phyloP scores from a whole-genome alignment of 2,113 vertebrate genomes.

The Paraplagusia blochii region DNA sequence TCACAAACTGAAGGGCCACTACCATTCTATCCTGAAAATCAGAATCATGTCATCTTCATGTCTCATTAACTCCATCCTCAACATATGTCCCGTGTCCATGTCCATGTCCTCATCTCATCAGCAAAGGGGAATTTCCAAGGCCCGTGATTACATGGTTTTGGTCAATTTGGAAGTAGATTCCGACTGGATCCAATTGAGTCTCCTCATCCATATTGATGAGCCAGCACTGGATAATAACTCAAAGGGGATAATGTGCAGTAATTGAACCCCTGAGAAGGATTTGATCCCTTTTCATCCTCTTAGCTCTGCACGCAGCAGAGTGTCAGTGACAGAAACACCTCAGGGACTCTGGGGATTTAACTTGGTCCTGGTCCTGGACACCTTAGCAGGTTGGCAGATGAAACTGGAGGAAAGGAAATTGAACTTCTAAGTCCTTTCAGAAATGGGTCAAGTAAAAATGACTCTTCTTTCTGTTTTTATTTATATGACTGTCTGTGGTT shows the following conservation, averaged over 20 bases:
- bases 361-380: slow-evolving; percentile 39
- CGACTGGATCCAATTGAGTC: neutral
- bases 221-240: slow-evolving; percentile 46
- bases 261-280: slow-evolving; percentile 45
- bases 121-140: neutral
- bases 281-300: slow-evolving; percentile 34
- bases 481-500: neutral
- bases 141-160: too few relatives aligned
- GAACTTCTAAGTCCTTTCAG: slow-evolving; percentile 21
- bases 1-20: too few relatives aligned
- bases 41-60: neutral
- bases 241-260: slow-evolving; percentile 38
- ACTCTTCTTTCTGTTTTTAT: slow-evolving; percentile 6
- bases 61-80: neutral
- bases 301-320: slow-evolving; percentile 17
- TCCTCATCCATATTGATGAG: slow-evolving; percentile 13
- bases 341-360: slow-evolving; percentile 28
- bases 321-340: slow-evolving; percentile 30
- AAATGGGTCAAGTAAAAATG: slow-evolving; percentile 33
- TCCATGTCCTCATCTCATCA: neutral
- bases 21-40: too few relatives aligned
- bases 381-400: slow-evolving; percentile 22
- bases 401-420: slow-evolving; percentile 18
- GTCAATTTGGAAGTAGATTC: neutral
- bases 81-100: neutral